These are phyloP conservation scores for Mythimna pallens DNA, from an alignment of 2,888 invertebrate genomes.

Conservation along the genomic window DNA sequence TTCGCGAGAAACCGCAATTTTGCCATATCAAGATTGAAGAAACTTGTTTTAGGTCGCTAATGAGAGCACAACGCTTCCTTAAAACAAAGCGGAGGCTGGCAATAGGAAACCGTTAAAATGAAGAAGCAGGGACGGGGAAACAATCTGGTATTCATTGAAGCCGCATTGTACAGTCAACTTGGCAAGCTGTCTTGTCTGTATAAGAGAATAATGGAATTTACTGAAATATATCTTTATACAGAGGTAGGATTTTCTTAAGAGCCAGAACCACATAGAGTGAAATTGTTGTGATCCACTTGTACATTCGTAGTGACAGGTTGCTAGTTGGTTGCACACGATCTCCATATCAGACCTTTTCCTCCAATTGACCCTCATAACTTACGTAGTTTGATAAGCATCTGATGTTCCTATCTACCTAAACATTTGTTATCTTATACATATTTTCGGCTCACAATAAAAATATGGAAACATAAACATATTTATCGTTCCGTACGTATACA, in stretches of 20 bases:
- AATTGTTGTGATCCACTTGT: conserved; percentile 7
- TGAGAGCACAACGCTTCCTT: conserved; percentile 59
- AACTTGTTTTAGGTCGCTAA: conserved; percentile 58
- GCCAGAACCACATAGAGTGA: conserved; percentile 12
- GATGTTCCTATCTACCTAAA: conserved; percentile 17
- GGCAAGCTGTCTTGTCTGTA: conserved; percentile 38
- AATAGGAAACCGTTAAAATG: conserved; percentile 60
- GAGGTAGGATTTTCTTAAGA: conserved; percentile 1
- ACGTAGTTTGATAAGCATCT: conserved; percentile 46
- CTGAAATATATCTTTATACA: conserved; percentile 17
- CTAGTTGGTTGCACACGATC: conserved; percentile 41
- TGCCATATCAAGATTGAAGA: conserved; percentile 56
- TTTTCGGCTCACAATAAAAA: conserved; percentile 19
- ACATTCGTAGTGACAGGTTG: conserved; percentile 41
- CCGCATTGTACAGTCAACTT: conserved; percentile 58
- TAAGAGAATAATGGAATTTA: conserved; percentile 39
- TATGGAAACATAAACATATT: conserved; percentile 30
- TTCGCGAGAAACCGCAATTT: conserved; percentile 45
- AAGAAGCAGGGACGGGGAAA: conserved; percentile 60
- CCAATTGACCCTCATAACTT: conserved; percentile 51
- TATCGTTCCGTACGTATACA: conserved; percentile 24
- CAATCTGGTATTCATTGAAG: conserved; percentile 62
- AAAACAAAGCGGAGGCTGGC: conserved; percentile 58
- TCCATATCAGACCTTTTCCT: conserved; percentile 29
- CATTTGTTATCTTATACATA: conserved; percentile 15